These are phyloP conservation scores for Neogale vison DNA, from an alignment of 2,113 vertebrate species.

Conservation along the genomic window DNA sequence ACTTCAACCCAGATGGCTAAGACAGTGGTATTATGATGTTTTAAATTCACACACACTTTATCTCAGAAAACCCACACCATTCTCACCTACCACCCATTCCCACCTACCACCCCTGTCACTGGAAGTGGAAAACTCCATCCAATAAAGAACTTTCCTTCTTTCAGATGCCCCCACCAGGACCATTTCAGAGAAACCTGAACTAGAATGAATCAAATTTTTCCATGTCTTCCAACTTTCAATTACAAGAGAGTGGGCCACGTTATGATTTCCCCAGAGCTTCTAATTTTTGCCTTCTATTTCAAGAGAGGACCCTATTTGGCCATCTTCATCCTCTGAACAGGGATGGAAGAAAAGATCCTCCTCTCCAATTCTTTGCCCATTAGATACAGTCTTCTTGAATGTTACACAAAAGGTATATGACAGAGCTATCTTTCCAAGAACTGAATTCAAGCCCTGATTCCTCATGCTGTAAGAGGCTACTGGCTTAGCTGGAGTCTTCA, in stretches of 20 bases:
- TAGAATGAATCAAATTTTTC: neutral
- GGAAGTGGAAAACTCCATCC: slow-evolving; percentile 11
- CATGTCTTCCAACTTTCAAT: neutral
- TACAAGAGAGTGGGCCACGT: neutral
- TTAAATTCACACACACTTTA: neutral
- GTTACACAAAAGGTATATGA: neutral
- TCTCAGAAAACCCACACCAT: neutral
- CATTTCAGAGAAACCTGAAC: slow-evolving; percentile 20
- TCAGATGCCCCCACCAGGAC: neutral
- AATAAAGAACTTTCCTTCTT: slow-evolving; percentile 11
- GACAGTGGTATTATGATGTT: neutral
- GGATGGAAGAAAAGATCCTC: neutral
- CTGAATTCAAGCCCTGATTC: neutral
- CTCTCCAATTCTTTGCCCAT: neutral
- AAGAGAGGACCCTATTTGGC: neutral
- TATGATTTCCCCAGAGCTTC: neutral
- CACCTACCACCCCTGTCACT: neutral
- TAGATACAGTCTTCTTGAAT: neutral
- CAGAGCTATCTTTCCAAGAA: neutral
- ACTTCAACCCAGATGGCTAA: neutral
- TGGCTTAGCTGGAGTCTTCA: neutral
- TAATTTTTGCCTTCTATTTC: slow-evolving; percentile 2
- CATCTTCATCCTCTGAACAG: neutral
- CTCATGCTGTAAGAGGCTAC: neutral
- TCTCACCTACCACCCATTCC: neutral